These are phyloP conservation scores for Trematocara caparti DNA, from an alignment of 2,797 vertebrate genomes.

Conservation along the genomic window DNA sequence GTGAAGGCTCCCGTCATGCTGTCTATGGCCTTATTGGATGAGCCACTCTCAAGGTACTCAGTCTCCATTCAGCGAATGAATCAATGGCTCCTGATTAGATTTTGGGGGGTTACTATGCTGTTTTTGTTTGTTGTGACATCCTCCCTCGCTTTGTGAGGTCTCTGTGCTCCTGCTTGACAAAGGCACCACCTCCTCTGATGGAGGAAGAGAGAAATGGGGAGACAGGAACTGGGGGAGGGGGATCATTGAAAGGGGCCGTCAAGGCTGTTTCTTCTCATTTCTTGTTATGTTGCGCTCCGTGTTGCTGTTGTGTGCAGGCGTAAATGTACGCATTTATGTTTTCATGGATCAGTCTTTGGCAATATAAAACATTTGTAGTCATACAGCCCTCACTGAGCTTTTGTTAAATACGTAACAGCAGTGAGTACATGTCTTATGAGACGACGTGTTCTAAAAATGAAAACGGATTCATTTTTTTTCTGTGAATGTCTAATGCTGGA, in stretches of 20 bases:
- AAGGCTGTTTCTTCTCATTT: constrained; percentile 49
- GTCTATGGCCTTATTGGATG: constrained; percentile 67
- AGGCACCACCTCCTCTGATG: constrained; percentile 62
- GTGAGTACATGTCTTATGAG: background rate
- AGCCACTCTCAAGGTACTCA: constrained; percentile 71
- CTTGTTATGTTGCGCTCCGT: constrained; percentile 12
- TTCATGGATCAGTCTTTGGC: background rate
- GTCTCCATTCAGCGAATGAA: constrained; percentile 73
- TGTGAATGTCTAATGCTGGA: background rate
- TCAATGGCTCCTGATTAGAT: constrained; percentile 77
- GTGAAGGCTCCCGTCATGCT: constrained; percentile 56
- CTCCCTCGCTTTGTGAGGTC: constrained; percentile 70
- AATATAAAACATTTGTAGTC: background rate
- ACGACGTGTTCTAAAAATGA: background rate
- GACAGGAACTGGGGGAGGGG: constrained; percentile 60
- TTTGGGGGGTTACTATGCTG: constrained; percentile 71
- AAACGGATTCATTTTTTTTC: constrained; percentile 24
- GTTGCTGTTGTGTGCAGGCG: background rate
- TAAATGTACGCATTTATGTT: constrained; percentile 22
- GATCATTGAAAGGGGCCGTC: constrained; percentile 41
- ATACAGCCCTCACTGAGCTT: background rate
- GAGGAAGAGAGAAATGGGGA: constrained; percentile 54
- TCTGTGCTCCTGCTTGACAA: constrained; percentile 68
- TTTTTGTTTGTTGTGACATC: constrained; percentile 80
- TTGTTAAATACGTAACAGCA: constrained; percentile 21